Conservation (phyloP, 2,888 invertebrate species). For the Timandra comae region DNA sequence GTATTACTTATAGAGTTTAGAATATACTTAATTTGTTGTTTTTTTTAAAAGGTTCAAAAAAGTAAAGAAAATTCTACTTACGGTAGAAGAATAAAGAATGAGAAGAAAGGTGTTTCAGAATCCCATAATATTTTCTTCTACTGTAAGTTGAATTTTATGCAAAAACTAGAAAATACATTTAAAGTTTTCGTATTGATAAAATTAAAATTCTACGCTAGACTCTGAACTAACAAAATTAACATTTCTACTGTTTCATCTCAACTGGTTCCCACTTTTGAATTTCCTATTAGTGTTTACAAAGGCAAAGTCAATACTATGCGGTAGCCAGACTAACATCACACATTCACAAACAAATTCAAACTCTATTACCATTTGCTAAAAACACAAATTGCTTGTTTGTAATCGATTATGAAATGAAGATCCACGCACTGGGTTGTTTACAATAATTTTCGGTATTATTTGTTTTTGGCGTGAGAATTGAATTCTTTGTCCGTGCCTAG, state of each 20-base stretch:
- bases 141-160: too few species aligned
- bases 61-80: too few species aligned
- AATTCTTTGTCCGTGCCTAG: constrained; percentile 65
- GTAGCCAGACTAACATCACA: constrained; percentile 47
- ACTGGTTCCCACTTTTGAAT: constrained; percentile 73
- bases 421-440: constrained; percentile 67
- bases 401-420: constrained; percentile 48
- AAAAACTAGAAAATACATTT: too few species aligned
- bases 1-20: too few species aligned
- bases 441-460: constrained; percentile 61
- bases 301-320: constrained; percentile 66
- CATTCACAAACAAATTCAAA: constrained; percentile 20
- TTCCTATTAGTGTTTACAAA: constrained; percentile 74
- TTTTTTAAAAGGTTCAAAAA: too few species aligned
- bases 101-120: too few species aligned
- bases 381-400: constrained; percentile 23
- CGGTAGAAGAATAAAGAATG: too few species aligned
- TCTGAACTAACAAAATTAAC: constrained; percentile 58
- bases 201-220: constrained; percentile 30
- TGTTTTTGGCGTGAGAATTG: constrained; percentile 73
- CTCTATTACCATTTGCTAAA: constrained; percentile 20
- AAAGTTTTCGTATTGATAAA: too few species aligned
- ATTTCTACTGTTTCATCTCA: constrained; percentile 71
- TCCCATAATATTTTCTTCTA: too few species aligned
- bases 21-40: too few species aligned